Base-by-base conservation (phyloP, 1,140 invertebrate species). In the Ditylenchus dipsaci region DNA sequence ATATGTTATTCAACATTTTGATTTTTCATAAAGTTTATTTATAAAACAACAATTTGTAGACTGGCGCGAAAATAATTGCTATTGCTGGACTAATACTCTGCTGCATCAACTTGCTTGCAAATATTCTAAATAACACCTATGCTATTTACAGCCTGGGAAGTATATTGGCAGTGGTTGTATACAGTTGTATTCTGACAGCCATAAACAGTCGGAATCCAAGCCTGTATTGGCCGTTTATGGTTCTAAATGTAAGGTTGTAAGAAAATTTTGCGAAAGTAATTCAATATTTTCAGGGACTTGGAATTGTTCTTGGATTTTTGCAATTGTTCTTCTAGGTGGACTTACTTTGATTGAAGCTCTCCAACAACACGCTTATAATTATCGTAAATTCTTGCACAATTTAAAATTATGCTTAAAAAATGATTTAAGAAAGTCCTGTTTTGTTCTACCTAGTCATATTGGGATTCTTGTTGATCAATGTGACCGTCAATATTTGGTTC, bases 401-500 rank as follows among this genome's bases (percentile, higher is more conserved):
- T n/a, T n/a, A n/a, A n/a, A n/a, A n/a, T n/a, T n/a, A n/a, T n/a
- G n/a, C n/a, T n/a, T n/a, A n/a, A n/a, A n/a, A n/a, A n/a, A n/a
- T n/a, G n/a, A n/a, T n/a, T n/a, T n/a, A n/a, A n/a, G n/a, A n/a
- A n/a, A n/a, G n/a, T n/a, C n/a, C n/a, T n/a, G n/a, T n/a, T n/a
- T n/a, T n/a, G n/a, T n/a, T n/a, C n/a, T n/a, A n/a, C n/a, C n/a
- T n/a, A n/a, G n/a, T n/a, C n/a, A n/a, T n/a, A n/a, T n/a, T n/a
- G n/a, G n/a, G n/a, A n/a, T n/a, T n/a, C n/a, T n/a, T n/a, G n/a
- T n/a, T n/a, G n/a, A n/a, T n/a, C n/a, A n/a, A n/a, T n/a, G n/a
- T n/a, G n/a, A n/a, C 27, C n/a, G 15, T 61, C 7, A 61, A 61
- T 29, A 45, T 61, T 45, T 61, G 59, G 59, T 61, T 61, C 17